Evolutionary conservation across 2,113 vertebrate species (phyloP).

Genomic region (Bos indicus): DNA sequence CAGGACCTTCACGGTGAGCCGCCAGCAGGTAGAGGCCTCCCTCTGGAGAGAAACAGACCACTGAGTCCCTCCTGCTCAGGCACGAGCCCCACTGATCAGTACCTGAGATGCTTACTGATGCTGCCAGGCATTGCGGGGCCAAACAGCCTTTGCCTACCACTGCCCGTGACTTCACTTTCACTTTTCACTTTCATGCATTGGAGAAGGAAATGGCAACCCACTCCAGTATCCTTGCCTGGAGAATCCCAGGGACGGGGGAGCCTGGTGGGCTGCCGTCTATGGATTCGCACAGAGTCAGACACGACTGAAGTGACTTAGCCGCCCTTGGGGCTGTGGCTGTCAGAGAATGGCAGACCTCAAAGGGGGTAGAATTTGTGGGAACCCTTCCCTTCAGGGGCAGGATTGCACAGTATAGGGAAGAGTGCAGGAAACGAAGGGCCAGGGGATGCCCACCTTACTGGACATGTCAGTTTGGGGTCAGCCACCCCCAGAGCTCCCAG

Average conservation of each 20-base stretch:
- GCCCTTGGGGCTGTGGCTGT: background rate
- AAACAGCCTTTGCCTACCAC: background rate
- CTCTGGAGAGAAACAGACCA: conserved; percentile 32
- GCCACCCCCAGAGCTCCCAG: background rate
- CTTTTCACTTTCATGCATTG: too few species aligned
- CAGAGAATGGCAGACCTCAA: background rate
- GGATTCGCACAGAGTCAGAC: too few species aligned
- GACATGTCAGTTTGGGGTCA: background rate
- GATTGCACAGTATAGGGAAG: background rate
- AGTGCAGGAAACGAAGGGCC: background rate
- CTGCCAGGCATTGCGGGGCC: background rate
- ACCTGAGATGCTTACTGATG: background rate
- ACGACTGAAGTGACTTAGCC: too few species aligned
- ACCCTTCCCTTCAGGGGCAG: background rate
- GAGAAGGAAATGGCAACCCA: too few species aligned
- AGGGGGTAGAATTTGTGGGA: background rate
- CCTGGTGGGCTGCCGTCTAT: too few species aligned
- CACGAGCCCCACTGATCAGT: background rate
- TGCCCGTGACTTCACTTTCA: background rate
- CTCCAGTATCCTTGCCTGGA: too few species aligned
- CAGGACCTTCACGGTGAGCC: conserved; percentile 81
- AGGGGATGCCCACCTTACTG: background rate
- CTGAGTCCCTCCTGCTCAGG: background rate
- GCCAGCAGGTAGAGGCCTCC: conserved; percentile 65
- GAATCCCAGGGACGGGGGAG: too few species aligned